Conservation (phyloP, 1,140 invertebrate genomes). For the Cyclargus thomasi region DNA sequence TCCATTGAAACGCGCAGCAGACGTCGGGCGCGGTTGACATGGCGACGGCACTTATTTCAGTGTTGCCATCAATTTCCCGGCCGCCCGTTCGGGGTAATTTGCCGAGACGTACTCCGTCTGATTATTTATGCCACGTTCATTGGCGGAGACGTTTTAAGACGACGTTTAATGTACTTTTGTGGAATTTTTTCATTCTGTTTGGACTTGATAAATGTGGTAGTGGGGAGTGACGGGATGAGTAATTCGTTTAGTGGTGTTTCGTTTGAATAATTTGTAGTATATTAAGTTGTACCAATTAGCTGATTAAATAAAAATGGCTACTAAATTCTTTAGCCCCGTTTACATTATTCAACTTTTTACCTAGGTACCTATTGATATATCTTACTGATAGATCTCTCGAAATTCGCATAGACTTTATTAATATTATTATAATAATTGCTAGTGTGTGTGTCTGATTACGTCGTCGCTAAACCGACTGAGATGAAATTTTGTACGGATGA, state of each 20-base stretch:
- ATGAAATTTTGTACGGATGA: no score
- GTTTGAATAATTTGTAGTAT: not conserved
- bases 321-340: no score
- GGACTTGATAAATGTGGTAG: constrained; percentile 12
- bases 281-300: not conserved
- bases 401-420: no score
- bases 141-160: constrained; percentile 27
- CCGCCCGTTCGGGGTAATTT: constrained; percentile 49
- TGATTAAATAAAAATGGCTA: not conserved
- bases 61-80: constrained; percentile 46
- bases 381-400: no score
- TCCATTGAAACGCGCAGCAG: constrained; percentile 17
- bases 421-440: no score
- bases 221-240: constrained; percentile 3
- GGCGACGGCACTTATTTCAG: constrained; percentile 35
- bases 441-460: no score
- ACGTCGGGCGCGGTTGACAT: constrained; percentile 25
- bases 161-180: constrained; percentile 15
- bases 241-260: constrained; percentile 2
- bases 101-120: constrained; percentile 38
- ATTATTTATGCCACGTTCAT: constrained; percentile 35
- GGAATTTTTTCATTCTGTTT: constrained; percentile 14
- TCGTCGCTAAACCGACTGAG: no score
- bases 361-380: no score
- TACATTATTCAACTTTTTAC: no score